Conservation (phyloP, 2,113 vertebrate species). For the Kryptolebias marmoratus region DNA sequence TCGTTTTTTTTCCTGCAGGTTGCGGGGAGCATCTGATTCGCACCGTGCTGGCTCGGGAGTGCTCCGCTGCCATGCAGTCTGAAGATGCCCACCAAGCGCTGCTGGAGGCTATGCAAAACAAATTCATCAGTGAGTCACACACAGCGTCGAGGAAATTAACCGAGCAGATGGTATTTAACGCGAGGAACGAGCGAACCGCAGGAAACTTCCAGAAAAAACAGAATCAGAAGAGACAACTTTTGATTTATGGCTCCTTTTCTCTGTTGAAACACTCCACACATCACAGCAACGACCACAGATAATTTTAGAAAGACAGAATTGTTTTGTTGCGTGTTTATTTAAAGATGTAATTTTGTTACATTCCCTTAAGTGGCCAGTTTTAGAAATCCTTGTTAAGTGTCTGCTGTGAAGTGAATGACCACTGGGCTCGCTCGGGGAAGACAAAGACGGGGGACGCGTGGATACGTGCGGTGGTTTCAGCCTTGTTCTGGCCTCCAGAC, state of each 20-base stretch:
- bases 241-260: constrained; percentile 61
- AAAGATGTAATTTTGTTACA: constrained; percentile 49
- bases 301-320: constrained; percentile 61
- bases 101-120: constrained; percentile 99
- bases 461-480: constrained; percentile 70
- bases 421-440: constrained; percentile 38
- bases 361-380: constrained; percentile 71
- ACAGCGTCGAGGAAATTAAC: constrained; percentile 35
- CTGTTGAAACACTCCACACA: constrained; percentile 54
- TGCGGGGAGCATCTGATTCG: constrained; percentile 98
- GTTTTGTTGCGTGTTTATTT: constrained; percentile 71
- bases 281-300: constrained; percentile 65
- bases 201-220: constrained; percentile 54
- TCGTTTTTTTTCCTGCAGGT: constrained; percentile 78
- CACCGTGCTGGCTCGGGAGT: constrained; percentile 97
- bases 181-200: constrained; percentile 53
- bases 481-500: constrained; percentile 60
- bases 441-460: constrained; percentile 54
- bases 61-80: constrained; percentile 93
- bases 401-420: constrained; percentile 60
- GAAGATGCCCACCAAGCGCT: constrained; percentile 98
- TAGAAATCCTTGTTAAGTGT: constrained; percentile 59
- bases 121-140: constrained; percentile 94
- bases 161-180: constrained; percentile 58
- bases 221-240: constrained; percentile 44